These are phyloP conservation scores for Protomyctophum bolini DNA, from an alignment of 2,113 vertebrate genomes.

Conservation along the genomic window DNA sequence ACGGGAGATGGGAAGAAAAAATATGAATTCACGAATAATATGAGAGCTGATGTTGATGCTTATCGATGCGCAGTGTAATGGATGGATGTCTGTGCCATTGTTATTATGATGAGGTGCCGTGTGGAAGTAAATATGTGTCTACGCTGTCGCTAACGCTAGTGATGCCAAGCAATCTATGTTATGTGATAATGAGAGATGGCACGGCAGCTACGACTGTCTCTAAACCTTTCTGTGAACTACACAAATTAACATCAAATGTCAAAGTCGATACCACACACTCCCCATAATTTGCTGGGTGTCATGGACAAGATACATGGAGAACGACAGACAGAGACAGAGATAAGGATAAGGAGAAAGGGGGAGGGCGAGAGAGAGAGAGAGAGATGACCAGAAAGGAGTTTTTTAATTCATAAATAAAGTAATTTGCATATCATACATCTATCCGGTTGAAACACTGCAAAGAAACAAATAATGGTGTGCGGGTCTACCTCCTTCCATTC, in stretches of 20 bases:
- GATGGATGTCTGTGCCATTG: neutral
- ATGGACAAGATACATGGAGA: slow-evolving; percentile 25
- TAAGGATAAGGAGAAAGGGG: neutral
- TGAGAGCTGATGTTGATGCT: slow-evolving; percentile 18
- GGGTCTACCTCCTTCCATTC: neutral
- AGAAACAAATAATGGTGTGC: too few relatives aligned
- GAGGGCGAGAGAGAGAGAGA: slow-evolving; percentile 4
- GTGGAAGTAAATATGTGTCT: slow-evolving; percentile 2
- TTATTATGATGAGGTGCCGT: slow-evolving; percentile 32
- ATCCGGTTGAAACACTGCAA: neutral
- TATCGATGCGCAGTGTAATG: neutral
- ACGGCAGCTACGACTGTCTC: slow-evolving; percentile 11
- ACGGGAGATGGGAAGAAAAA: neutral
- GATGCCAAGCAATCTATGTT: slow-evolving; percentile 18
- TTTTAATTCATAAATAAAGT: neutral
- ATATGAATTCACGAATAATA: slow-evolving; percentile 6
- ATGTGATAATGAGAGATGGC: slow-evolving; percentile 27
- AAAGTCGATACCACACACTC: slow-evolving; percentile 7
- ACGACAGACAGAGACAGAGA: neutral
- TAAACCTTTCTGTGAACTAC: slow-evolving; percentile 16
- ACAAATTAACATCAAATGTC: slow-evolving; percentile 5
- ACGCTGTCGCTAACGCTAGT: slow-evolving; percentile 8
- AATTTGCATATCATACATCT: too few relatives aligned
- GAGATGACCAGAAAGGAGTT: neutral
- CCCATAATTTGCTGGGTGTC: neutral